Percentiles rank a stretch among this genome's conserved stretches.
phyloP scores from a whole-genome alignment of 2,113 vertebrate species.

The Papio anubis region DNA sequence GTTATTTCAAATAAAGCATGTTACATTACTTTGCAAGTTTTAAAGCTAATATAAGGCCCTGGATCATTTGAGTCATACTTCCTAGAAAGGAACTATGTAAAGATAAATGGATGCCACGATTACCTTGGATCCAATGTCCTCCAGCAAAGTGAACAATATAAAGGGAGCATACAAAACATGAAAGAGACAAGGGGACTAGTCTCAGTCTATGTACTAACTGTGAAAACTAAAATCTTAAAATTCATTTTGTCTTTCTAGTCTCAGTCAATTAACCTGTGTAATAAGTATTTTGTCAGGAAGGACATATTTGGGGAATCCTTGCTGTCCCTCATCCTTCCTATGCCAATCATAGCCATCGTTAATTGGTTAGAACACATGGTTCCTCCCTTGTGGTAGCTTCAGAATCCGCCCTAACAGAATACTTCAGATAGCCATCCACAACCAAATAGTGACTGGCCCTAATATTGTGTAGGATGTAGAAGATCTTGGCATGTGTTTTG shows the following conservation, averaged over 20 bases:
- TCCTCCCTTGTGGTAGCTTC: background rate
- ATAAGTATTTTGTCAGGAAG: background rate
- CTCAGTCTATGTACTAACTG: background rate
- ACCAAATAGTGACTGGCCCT: fast-evolving
- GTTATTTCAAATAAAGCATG: background rate
- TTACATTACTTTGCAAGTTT: background rate
- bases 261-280: background rate
- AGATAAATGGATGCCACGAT: background rate
- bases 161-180: background rate
- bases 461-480: too few species aligned
- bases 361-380: background rate
- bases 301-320: background rate
- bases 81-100: background rate
- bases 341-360: too few species aligned
- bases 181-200: background rate
- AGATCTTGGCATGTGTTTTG: background rate
- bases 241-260: background rate
- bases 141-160: background rate
- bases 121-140: background rate
- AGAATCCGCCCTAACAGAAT: background rate
- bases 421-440: background rate
- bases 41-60: background rate
- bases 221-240: background rate
- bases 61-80: background rate
- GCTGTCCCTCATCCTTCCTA: background rate